Conservation (phyloP, 2,888 invertebrate species). For the Quadriops clusia region DNA sequence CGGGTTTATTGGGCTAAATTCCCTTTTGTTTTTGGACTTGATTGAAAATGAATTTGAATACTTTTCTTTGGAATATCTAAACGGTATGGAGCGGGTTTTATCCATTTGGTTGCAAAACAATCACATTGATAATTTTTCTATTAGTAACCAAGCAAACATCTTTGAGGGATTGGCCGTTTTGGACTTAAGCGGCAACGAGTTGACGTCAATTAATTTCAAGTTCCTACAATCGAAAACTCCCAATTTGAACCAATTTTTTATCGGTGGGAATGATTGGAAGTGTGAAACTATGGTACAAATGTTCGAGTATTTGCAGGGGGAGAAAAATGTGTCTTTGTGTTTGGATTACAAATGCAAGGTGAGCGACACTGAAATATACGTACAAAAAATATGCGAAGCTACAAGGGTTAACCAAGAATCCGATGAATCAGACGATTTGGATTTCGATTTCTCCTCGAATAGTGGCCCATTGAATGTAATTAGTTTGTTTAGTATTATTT, state of each 20-base stretch:
- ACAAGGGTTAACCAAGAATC: no score
- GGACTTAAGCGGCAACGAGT: slow-evolving; percentile 27
- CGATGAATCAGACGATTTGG: no score
- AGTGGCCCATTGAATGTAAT: no score
- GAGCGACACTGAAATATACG: slow-evolving; percentile 19
- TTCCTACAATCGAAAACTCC: slow-evolving; percentile 27
- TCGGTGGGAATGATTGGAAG: slow-evolving; percentile 28
- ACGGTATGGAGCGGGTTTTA: slow-evolving; percentile 26
- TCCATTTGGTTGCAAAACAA: slow-evolving; percentile 31
- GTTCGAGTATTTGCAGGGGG: slow-evolving; percentile 25
- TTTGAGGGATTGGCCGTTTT: slow-evolving; percentile 24
- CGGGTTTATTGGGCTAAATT: slow-evolving; percentile 32
- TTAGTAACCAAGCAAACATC: slow-evolving; percentile 23
- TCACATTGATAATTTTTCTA: slow-evolving; percentile 22
- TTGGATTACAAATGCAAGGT: slow-evolving; percentile 23
- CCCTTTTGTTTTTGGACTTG: slow-evolving; percentile 29
- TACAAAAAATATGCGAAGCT: slow-evolving; percentile 24
- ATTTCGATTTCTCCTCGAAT: no score
- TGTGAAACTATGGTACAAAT: slow-evolving; percentile 31
- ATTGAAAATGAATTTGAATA: slow-evolving; percentile 26
- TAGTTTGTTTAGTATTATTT: no score
- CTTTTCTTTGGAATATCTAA: slow-evolving; percentile 25
- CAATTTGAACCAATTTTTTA: slow-evolving; percentile 27
- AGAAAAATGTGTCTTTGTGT: slow-evolving; percentile 27
- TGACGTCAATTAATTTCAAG: slow-evolving; percentile 27